phyloP scores from a whole-genome alignment of 1,140 invertebrate species.

The Solenopsis invicta region DNA sequence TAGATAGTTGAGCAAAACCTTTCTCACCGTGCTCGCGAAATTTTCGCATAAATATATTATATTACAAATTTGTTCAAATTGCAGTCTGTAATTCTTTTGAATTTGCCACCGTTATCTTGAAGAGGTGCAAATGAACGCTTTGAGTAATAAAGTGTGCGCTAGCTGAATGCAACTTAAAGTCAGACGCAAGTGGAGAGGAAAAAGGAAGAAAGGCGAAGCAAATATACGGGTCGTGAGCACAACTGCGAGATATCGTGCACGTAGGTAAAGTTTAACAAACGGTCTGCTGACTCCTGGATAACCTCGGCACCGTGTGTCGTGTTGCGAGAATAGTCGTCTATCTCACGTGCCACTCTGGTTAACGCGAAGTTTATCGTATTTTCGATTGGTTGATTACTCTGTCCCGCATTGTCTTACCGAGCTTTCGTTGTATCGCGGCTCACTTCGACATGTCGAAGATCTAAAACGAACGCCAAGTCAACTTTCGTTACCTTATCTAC shows the following conservation, averaged over 20 bases:
- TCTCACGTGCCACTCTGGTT: background rate
- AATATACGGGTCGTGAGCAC: conserved; percentile 19
- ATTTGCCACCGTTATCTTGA: background rate
- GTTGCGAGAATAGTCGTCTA: conserved; percentile 17
- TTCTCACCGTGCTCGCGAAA: too few relatives aligned
- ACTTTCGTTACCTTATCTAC: background rate
- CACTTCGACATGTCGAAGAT: background rate
- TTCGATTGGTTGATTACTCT: conserved; percentile 27
- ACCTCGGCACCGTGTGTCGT: background rate
- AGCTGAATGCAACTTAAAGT: background rate
- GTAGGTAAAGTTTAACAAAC: conserved; percentile 54
- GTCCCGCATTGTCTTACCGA: background rate
- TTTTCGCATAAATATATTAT: background rate
- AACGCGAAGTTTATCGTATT: conserved; percentile 41
- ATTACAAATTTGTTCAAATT: background rate
- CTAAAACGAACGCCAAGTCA: conserved; percentile 3
- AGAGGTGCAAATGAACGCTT: background rate
- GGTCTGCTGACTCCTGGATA: conserved; percentile 44
- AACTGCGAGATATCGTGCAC: conserved; percentile 33
- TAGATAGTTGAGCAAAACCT: too few relatives aligned
- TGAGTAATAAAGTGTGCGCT: background rate
- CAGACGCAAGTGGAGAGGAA: background rate
- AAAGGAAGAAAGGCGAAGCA: background rate
- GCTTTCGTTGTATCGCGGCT: background rate
- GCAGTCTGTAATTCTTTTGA: conserved; percentile 16